Evolutionary conservation across 2,797 vertebrate species (phyloP).

Genomic region (Gambusia yucatana): DNA sequence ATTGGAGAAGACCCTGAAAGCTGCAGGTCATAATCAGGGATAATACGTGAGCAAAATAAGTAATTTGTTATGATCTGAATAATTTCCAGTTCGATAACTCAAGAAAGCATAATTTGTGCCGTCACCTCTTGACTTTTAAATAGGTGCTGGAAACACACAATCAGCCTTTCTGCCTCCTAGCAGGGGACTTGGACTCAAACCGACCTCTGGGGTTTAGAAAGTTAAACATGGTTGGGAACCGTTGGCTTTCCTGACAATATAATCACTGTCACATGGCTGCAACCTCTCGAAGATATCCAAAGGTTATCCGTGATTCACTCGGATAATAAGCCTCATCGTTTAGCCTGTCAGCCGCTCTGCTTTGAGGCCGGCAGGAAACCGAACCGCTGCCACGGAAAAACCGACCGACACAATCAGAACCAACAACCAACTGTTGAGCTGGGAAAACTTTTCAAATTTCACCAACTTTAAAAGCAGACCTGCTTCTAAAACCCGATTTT

Average conservation of each 20-base stretch:
- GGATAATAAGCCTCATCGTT: constrained; percentile 75
- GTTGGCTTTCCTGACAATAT: constrained; percentile 69
- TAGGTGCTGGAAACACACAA: constrained; percentile 57
- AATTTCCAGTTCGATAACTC: constrained; percentile 43
- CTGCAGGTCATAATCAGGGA: constrained; percentile 30
- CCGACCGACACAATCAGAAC: constrained; percentile 5
- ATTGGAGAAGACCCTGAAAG: constrained; percentile 8
- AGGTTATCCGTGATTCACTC: constrained; percentile 74
- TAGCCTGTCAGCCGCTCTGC: constrained; percentile 70
- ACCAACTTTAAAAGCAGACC: too few species aligned
- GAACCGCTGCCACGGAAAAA: constrained; percentile 49
- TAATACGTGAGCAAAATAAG: constrained; percentile 49
- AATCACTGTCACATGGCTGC: constrained; percentile 64
- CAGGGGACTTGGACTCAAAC: constrained; percentile 37
- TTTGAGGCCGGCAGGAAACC: constrained; percentile 47
- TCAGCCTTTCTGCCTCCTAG: constrained; percentile 29
- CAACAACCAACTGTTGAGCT: constrained; percentile 14
- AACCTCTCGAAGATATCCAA: constrained; percentile 67
- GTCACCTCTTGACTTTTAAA: constrained; percentile 39
- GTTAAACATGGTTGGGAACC: constrained; percentile 57
- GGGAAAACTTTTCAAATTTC: too few species aligned
- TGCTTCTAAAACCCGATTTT: too few species aligned
- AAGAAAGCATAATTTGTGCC: constrained; percentile 63
- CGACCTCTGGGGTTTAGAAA: constrained; percentile 43
- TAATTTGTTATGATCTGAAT: constrained; percentile 60